Base-by-base conservation (phyloP, 2,113 vertebrate species). In the Epinephelus lanceolatus region DNA sequence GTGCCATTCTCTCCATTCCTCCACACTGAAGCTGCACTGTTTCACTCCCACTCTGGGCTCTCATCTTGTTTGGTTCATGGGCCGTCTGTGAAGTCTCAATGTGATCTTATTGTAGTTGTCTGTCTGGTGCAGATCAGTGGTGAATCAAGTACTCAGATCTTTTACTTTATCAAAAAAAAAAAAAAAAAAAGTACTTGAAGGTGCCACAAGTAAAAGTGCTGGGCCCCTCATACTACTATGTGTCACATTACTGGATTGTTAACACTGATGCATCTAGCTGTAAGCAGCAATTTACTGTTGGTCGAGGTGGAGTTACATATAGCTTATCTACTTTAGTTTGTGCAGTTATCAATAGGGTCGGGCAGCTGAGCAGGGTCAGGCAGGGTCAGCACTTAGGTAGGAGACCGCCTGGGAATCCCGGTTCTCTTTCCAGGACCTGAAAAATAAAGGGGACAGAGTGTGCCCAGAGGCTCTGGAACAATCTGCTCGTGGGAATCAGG, bases 1-100 rank as follows among this genome's bases (percentile, higher is more conserved):
- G 67, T 83, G 75, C 77, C 95, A 95, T 96, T 96, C 95, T 89
- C 93, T 78, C 90, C 91, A 96, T 96, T 95, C 94, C 92, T 94
- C 7, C 42, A 69, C 67, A 94, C 92, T 95, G 89, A 94, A 86
- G 91, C 89, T 23, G 80, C 90, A 70, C 91, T 96, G 95, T 95
- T 88, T 80, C 71, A 67, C 90, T 93, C 94, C 93, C 94, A 96
- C 95, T 73, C 88, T 33, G 61, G 27, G 70, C 80, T 52, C 68
- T 73, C 45, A 49, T 76, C 65, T 73, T 14, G 57, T 84, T 80
- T 40, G 78, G 21, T 72, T 68, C 78, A 61, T 74, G 79, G 53
- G 75, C 89, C 30, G 52, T 81, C 60, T 75, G 67, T 56, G 85
- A 75, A 71, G 52, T 74, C 71, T 73, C 15, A 71, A 17, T 74